These are phyloP conservation scores for Hyaena hyaena DNA, from an alignment of 2,113 vertebrate genomes.

Conservation along the genomic window DNA sequence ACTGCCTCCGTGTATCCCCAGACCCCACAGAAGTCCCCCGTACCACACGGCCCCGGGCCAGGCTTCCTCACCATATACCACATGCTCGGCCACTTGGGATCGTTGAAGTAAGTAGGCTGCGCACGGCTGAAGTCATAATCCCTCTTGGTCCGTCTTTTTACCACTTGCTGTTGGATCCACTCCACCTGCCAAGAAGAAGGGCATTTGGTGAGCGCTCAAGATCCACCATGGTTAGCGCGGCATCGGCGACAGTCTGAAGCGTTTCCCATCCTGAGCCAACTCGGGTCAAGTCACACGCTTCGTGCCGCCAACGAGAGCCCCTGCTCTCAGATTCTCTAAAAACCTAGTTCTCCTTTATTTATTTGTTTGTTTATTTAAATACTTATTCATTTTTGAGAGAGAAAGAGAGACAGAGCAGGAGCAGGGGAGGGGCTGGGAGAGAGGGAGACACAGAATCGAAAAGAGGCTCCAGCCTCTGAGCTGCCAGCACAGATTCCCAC, in stretches of 20 bases:
- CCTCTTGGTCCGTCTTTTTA: conserved; percentile 96
- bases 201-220: conserved; percentile 73
- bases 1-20: neutral
- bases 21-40: neutral
- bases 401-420: too few species aligned
- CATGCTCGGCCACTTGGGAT: conserved; percentile 99
- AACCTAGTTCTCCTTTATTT: conserved; percentile 1
- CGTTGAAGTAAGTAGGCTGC: conserved; percentile 96
- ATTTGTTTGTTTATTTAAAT: too few species aligned
- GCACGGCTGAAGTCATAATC: conserved; percentile 93
- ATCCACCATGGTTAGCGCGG: conserved; percentile 57
- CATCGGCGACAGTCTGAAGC: conserved; percentile 57
- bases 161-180: conserved; percentile 98
- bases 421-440: too few species aligned
- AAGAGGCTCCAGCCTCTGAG: too few species aligned
- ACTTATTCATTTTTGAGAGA: too few species aligned
- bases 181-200: conserved; percentile 92
- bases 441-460: too few species aligned
- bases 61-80: conserved; percentile 97
- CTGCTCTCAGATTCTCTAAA: neutral
- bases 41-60: neutral
- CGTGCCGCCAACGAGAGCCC: conserved; percentile 27
- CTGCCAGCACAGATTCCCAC: too few species aligned
- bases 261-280: conserved; percentile 42
- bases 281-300: conserved; percentile 38